Evolutionary conservation across 2,797 vertebrate species (phyloP), one percentile per base, ranked within the genome.

Genomic region (Xyrichtys novacula): DNA sequence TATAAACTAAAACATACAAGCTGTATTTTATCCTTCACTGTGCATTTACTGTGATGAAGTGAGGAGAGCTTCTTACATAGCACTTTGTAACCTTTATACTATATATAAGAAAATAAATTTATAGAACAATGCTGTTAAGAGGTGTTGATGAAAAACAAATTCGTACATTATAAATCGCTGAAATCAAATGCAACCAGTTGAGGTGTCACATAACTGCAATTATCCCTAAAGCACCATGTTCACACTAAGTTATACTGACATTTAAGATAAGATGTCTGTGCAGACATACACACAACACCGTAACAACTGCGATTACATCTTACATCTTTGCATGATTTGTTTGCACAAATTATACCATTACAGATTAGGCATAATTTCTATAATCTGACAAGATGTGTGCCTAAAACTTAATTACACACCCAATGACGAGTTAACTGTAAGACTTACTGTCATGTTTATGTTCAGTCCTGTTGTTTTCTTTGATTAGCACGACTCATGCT

Each of bases 381-480:
- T n/a, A 67, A 63, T 64, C 42, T 31, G n/a, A 58, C 46, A 22
- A 36, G 32, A 28, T 44, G 25, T 12, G 39, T 29, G 46, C 61
- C 39, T 60, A 23, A 64, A 55, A 52, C 0, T 10, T 32, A 61
- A 80, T 50, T 16, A 14, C 17, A 57, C 32, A 54, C 20, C 38
- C 57, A 28, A 28, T 47, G 32, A 34, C 31, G 38, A 42, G 20
- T n/a, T 16, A 43, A 46, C 23, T 44, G 36, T 16, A 28, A 36
- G 17, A 34, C 19, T 36, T 32, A 19, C 11, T 25, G 16, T 15
- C 14, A 47, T 32, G 52, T 19, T 9, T 1, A 26, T 14, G 42
- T 12, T 48, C 10, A 17, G 14, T 9, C 3, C 56, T 32, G 17
- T 15, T 47, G 44, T 26, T n/a, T n/a, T n/a, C n/a, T n/a, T n/a